Base-by-base conservation (phyloP, 2,797 vertebrate genomes). In the Acanthornis magna region DNA sequence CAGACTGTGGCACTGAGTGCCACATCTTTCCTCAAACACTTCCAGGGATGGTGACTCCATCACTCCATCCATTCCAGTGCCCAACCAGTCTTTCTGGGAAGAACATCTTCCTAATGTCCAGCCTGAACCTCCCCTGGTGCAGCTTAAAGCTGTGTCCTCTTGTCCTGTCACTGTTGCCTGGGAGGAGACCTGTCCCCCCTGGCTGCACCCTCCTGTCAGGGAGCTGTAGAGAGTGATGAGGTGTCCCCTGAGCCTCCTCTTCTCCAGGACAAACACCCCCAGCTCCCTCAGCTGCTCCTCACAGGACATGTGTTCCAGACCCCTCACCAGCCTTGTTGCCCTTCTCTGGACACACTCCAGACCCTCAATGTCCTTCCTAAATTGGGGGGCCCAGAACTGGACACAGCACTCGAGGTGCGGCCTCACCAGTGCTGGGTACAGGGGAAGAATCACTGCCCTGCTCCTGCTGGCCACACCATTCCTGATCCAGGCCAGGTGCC, bases 371-470 rank as follows among this genome's bases (percentile, higher is more conserved):
- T 48, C 54, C 9, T 7, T 10, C 36, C 30, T 25, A 5, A 68
- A 34, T 2, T 42, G 10, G 13, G 10, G 13, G 11, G 1, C 12
- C 20, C 34, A 50, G 65, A 16, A 25, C 16, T 42, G 54, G 30
- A 25, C 54, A 51, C 65, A 70, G 54, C 30, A 29, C 54, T 50
- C 0, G 1, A 68, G 65, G 16, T 50, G 30, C 0, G 0, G 45
- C 45, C 36, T 4, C 3, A 12, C 0, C 23, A 42, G 36, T 40
- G 63, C 29, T 0, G 0, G 26, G 18, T 2, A 9, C 15, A 50
- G 30, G 25, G 15, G 19, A 3, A 19, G 30, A 68, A 68, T 58
- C 30, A 0, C 27, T 65, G 21, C 40, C 21, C 21, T 78, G 40
- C 1, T 30, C 40, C 60, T 65, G 50, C 40, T 77, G 75, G 32